A percentile compares a stretch with the other conserved stretches of the same genome.
Conservation (phyloP, 2,888 invertebrate species). For the Petrolisthes manimaculis region DNA sequence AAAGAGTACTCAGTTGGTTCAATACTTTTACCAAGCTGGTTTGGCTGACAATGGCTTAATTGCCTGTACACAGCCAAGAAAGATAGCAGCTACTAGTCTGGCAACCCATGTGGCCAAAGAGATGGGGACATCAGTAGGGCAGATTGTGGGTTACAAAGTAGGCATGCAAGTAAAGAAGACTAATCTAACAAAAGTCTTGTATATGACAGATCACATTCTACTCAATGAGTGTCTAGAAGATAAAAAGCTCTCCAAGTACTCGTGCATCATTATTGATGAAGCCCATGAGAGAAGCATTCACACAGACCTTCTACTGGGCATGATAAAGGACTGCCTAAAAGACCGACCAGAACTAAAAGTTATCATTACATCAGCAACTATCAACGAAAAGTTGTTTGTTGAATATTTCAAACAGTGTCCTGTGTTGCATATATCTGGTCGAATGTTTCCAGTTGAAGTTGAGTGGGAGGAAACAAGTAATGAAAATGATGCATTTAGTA, state of each 20-base stretch:
- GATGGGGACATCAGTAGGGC: conserved; percentile 25
- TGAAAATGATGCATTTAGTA: conserved; percentile 14
- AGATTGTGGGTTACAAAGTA: conserved; percentile 33
- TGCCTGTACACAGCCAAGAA: conserved; percentile 38
- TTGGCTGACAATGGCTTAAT: conserved; percentile 26
- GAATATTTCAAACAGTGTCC: conserved; percentile 38
- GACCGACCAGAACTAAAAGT: conserved; percentile 29
- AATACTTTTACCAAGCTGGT: conserved; percentile 29
- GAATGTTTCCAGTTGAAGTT: conserved; percentile 43
- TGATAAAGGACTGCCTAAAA: conserved; percentile 27
- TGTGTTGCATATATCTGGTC: conserved; percentile 25
- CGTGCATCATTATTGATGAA: conserved; percentile 42
- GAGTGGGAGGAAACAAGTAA: conserved; percentile 19
- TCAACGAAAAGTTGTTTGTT: conserved; percentile 32
- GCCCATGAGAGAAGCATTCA: conserved; percentile 44
- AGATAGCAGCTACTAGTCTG: conserved; percentile 36
- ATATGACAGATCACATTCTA: conserved; percentile 36
- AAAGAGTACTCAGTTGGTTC: conserved; percentile 40
- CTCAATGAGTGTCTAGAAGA: conserved; percentile 44
- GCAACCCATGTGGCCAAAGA: conserved; percentile 34
- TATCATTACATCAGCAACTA: conserved; percentile 40
- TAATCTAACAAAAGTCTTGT: conserved; percentile 4
- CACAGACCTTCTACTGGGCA: conserved; percentile 38
- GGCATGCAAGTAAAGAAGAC: conserved; percentile 1
- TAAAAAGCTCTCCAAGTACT: conserved; percentile 14